phyloP scores from a whole-genome alignment of 2,888 invertebrate species.

The Brachypalpus laphriformis region DNA sequence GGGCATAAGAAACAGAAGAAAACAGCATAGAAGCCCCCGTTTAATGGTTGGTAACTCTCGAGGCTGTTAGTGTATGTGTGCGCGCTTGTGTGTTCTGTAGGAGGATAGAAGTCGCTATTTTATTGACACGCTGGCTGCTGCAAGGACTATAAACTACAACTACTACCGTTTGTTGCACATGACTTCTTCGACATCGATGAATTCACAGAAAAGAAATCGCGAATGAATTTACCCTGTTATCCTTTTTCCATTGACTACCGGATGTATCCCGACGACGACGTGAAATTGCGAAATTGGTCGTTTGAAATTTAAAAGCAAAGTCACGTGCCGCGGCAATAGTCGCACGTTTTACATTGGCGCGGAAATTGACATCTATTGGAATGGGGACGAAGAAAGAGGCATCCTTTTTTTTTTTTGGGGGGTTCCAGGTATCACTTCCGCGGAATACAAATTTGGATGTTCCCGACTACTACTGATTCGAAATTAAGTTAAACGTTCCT shows the following conservation, averaged over 20 bases:
- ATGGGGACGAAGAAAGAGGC: not conserved
- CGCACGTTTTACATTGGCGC: constrained; percentile 73
- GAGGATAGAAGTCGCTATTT: not conserved
- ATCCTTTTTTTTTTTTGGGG: constrained; percentile 2
- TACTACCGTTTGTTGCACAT: constrained; percentile 1
- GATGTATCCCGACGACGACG: constrained; percentile 32
- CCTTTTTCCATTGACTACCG: constrained; percentile 33
- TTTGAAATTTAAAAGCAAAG: constrained; percentile 60
- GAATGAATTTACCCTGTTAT: constrained; percentile 20
- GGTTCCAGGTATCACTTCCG: constrained; percentile 20
- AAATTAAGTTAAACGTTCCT: constrained; percentile 61
- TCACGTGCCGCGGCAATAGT: constrained; percentile 71
- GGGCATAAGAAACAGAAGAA: not conserved
- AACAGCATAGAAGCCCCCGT: not conserved
- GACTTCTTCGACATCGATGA: constrained; percentile 24
- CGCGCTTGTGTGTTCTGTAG: not conserved
- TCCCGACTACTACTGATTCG: constrained; percentile 27
- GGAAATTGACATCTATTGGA: constrained; percentile 68
- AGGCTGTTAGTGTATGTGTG: not conserved
- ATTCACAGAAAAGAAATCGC: constrained; percentile 8
- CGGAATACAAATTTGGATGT: constrained; percentile 59
- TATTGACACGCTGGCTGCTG: constrained; percentile 17
- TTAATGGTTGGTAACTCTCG: not conserved
- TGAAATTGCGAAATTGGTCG: constrained; percentile 65
- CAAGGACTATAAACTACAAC: constrained; percentile 11